Percentiles rank a stretch among this genome's conserved stretches.
Conservation (phyloP, 1,140 invertebrate species). For the Drosophila triauraria region DNA sequence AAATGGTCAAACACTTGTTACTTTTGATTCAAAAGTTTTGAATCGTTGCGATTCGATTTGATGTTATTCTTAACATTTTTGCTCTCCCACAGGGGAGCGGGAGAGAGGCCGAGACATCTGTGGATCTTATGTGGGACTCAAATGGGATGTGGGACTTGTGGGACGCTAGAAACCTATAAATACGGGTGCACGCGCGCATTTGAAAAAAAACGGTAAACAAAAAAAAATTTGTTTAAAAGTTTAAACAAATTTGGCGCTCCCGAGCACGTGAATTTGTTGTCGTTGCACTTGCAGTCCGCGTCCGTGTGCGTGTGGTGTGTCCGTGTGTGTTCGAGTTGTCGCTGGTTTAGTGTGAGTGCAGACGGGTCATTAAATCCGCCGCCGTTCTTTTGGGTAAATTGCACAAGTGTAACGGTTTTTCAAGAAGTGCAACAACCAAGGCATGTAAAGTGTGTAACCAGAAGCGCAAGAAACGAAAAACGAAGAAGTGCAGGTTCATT, state of each 20-base stretch:
- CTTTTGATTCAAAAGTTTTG: no score
- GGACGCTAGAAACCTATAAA: neutral
- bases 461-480: conserved; percentile 24
- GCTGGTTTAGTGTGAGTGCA: conserved; percentile 56
- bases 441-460: conserved; percentile 64
- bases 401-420: conserved; percentile 80
- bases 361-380: conserved; percentile 57
- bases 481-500: conserved; percentile 71
- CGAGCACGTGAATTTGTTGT: conserved; percentile 42
- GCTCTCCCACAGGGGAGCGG: no score
- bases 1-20: no score
- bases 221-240: neutral
- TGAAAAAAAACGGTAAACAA: neutral
- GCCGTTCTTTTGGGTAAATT: conserved; percentile 72
- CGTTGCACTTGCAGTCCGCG: conserved; percentile 54
- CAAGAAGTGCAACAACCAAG: conserved; percentile 66
- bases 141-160: no score
- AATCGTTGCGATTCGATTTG: no score
- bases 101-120: no score
- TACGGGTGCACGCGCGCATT: neutral
- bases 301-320: conserved; percentile 21
- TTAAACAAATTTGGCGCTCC: neutral
- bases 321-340: conserved; percentile 1
- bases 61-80: no score
- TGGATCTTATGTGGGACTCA: no score